These are phyloP conservation scores for Nomada hirtipes DNA, from an alignment of 2,888 invertebrate species.

Conservation along the genomic window DNA sequence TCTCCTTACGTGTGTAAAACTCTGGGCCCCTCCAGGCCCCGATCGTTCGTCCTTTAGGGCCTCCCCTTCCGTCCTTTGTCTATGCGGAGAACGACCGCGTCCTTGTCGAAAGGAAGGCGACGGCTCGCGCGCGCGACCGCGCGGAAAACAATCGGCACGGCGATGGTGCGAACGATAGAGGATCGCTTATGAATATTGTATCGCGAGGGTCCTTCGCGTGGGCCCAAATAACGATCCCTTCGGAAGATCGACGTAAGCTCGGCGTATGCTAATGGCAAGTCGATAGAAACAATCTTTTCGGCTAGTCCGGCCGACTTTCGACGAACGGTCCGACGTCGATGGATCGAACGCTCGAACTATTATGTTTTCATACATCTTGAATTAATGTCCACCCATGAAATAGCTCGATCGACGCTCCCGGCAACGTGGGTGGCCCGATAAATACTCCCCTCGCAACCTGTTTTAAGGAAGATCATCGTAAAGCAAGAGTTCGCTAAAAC, in stretches of 20 bases:
- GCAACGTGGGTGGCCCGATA: constrained; percentile 18
- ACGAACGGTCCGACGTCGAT: constrained; percentile 14
- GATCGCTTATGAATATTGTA: constrained; percentile 63
- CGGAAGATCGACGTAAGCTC: constrained; percentile 54
- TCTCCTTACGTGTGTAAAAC: constrained; percentile 62
- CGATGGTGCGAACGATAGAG: constrained; percentile 72
- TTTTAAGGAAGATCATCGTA: not conserved
- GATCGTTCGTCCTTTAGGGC: constrained; percentile 30
- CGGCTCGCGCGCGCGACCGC: constrained; percentile 33
- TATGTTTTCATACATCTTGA: too few relatives aligned
- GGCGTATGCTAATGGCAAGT: constrained; percentile 54
- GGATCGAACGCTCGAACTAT: not conserved
- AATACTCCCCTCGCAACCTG: not conserved
- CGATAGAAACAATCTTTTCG: constrained; percentile 15
- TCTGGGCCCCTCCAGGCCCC: constrained; percentile 31
- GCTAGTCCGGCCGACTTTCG: not conserved
- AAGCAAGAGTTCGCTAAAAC: not conserved
- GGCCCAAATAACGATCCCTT: constrained; percentile 51
- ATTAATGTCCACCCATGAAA: too few relatives aligned
- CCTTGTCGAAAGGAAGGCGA: constrained; percentile 27
- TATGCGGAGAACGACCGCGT: constrained; percentile 38
- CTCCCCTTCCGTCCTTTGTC: constrained; percentile 55
- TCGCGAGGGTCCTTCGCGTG: constrained; percentile 39
- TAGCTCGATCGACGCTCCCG: not conserved
- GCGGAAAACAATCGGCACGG: constrained; percentile 64